Evolutionary conservation across 2,797 vertebrate species (phyloP).

Genomic region (Schizothorax lantsangensis): DNA sequence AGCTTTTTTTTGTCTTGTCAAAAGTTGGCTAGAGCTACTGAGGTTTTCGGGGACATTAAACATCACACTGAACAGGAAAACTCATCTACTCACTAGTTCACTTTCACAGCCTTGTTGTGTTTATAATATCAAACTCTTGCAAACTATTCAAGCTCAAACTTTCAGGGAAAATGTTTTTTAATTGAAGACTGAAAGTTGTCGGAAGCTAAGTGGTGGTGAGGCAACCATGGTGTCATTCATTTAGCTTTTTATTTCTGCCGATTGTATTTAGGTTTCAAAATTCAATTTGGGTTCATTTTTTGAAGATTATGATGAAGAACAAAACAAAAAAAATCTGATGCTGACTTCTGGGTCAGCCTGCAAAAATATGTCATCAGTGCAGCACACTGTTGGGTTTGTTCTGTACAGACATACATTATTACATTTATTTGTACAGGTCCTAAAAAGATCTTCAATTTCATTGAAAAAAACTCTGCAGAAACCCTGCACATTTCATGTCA

Average conservation of each 20-base stretch:
- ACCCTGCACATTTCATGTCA: not conserved
- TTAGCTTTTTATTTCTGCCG: not conserved
- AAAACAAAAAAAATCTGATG: not conserved
- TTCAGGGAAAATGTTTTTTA: not conserved
- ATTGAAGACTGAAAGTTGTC: not conserved
- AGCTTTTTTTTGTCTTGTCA: not conserved
- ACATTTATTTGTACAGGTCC: not conserved
- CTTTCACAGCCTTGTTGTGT: not conserved
- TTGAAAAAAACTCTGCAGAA: not conserved
- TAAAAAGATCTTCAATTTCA: not conserved
- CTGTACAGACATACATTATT: no score
- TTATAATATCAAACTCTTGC: not conserved
- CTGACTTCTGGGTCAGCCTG: no score
- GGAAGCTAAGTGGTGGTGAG: not conserved
- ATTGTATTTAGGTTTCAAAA: not conserved
- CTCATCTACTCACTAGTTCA: not conserved
- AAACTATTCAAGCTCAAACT: not conserved
- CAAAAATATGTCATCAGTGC: not conserved
- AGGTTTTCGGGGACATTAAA: not conserved
- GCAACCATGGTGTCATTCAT: not conserved
- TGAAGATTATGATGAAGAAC: not conserved
- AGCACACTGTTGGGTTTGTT: not conserved
- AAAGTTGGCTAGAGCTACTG: not conserved
- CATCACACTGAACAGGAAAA: not conserved
- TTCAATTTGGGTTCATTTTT: not conserved